Evolutionary conservation across 1,140 invertebrate genomes (phyloP).

Genomic region (Anadara kagoshimensis): DNA sequence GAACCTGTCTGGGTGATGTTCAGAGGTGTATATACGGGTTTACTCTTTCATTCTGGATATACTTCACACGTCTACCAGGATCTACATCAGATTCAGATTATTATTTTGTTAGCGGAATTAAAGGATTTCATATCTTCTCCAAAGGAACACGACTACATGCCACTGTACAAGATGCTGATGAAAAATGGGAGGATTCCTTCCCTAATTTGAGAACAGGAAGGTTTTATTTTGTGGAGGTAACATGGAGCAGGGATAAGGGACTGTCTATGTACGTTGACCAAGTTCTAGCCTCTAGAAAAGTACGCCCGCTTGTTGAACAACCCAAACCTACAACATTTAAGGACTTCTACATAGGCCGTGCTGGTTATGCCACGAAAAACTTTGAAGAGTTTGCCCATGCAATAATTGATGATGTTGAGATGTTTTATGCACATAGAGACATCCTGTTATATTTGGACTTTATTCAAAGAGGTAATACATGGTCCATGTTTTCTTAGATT

Average conservation of each 20-base stretch:
- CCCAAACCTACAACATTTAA: slow-evolving; percentile 9
- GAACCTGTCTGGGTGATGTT: slow-evolving; percentile 63
- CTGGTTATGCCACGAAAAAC: slow-evolving; percentile 45
- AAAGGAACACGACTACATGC: slow-evolving; percentile 53
- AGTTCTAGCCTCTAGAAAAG: slow-evolving; percentile 42
- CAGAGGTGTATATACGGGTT: slow-evolving; percentile 64
- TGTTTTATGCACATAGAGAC: slow-evolving; percentile 62
- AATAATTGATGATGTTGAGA: slow-evolving; percentile 64
- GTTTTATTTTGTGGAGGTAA: slow-evolving; percentile 72
- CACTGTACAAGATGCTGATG: slow-evolving; percentile 47
- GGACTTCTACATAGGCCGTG: slow-evolving; percentile 63
- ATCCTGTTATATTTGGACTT: slow-evolving; percentile 58
- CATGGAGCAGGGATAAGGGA: slow-evolving; percentile 58
- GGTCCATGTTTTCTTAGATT: no score
- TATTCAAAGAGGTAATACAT: slow-evolving; percentile 63
- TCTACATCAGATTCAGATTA: slow-evolving; percentile 44
- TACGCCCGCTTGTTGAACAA: slow-evolving; percentile 9
- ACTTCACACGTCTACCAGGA: slow-evolving; percentile 48
- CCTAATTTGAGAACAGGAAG: slow-evolving; percentile 43
- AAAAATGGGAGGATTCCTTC: slow-evolving; percentile 44
- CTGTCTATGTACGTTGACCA: slow-evolving; percentile 63
- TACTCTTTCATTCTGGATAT: slow-evolving; percentile 65
- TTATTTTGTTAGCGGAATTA: slow-evolving; percentile 42
- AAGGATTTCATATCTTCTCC: slow-evolving; percentile 59
- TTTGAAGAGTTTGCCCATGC: slow-evolving; percentile 43